Base-by-base conservation (phyloP, 2,888 invertebrate species). In the Sabatieria punctata region DNA sequence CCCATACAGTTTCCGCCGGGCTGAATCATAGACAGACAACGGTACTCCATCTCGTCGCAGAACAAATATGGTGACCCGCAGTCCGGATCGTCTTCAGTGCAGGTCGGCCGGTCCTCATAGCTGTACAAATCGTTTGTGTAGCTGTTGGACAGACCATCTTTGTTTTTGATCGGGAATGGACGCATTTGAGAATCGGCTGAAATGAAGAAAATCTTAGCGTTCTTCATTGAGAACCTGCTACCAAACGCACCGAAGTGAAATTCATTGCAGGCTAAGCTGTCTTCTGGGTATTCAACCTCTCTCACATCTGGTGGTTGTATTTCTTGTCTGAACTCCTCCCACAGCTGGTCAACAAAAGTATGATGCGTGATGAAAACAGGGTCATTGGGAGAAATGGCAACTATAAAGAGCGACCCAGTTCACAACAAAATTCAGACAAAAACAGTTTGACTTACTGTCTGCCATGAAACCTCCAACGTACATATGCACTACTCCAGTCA, bases 361-460 rank as follows among this genome's bases (percentile, higher is more conserved):
- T 62, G 61, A 23, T 58, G 55, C 8, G 60, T 44, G 45, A 52
- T 60, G 47, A 61, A 62, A 21, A 56, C 46, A 0, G 62, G 62
- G 46, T 61, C 62, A 24, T 53, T 56, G 2, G 59, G 60, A 0
- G 62, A 56, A 2, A 53, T 49, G 13, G 50, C 52, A 0, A 59
- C n/a, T n/a, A n/a, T n/a, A n/a, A n/a, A n/a, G n/a, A n/a, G n/a
- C n/a, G n/a, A n/a, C n/a, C n/a, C n/a, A n/a, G n/a, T n/a, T n/a
- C n/a, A n/a, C n/a, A n/a, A n/a, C n/a, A n/a, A n/a, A n/a, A n/a
- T n/a, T n/a, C n/a, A n/a, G n/a, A n/a, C n/a, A n/a, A n/a, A n/a
- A n/a, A n/a, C n/a, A n/a, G n/a, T n/a, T n/a, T n/a, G n/a, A n/a
- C n/a, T n/a, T n/a, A n/a, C n/a, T 54, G n/a, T 59, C 54, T 8